A percentile compares a stretch with the other conserved stretches of the same genome.
Evolutionary conservation across 1,140 invertebrate genomes (phyloP).

Genomic region (Andrena cerasifolii): DNA sequence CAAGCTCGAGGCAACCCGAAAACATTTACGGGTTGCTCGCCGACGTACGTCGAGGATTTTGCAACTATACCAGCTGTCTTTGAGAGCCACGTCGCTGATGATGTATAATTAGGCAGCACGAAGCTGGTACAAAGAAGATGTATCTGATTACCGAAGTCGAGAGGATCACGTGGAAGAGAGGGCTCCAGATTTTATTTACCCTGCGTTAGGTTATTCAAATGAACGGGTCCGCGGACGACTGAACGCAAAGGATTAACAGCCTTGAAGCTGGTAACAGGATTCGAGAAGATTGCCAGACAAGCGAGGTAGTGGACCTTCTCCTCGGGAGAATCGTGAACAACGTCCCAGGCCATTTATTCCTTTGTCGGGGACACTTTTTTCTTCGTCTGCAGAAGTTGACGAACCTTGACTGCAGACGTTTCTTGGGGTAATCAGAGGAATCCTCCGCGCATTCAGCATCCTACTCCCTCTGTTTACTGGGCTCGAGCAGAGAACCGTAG

Average conservation of each 20-base stretch:
- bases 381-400: not conserved
- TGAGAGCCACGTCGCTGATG: not conserved
- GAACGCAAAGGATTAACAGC: conserved; percentile 27
- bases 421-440: conserved; percentile 8
- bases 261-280: conserved; percentile 17
- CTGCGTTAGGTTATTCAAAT: conserved; percentile 51
- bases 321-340: conserved; percentile 25
- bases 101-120: not conserved
- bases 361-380: conserved; percentile 23
- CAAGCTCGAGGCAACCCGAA: not conserved
- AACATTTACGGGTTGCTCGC: not conserved
- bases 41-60: not conserved
- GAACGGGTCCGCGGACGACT: conserved; percentile 20
- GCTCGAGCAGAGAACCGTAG: not conserved
- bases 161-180: not conserved
- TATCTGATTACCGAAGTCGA: not conserved
- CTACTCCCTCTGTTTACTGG: not conserved
- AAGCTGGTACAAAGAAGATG: not conserved
- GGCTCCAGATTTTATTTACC: not conserved
- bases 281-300: not conserved
- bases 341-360: conserved; percentile 31
- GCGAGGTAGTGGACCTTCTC: conserved; percentile 16
- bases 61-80: not conserved
- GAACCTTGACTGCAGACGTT: conserved; percentile 1
- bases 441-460: conserved; percentile 17